Conservation (phyloP, 2,113 vertebrate species). For the Chlamydotis undulata region DNA sequence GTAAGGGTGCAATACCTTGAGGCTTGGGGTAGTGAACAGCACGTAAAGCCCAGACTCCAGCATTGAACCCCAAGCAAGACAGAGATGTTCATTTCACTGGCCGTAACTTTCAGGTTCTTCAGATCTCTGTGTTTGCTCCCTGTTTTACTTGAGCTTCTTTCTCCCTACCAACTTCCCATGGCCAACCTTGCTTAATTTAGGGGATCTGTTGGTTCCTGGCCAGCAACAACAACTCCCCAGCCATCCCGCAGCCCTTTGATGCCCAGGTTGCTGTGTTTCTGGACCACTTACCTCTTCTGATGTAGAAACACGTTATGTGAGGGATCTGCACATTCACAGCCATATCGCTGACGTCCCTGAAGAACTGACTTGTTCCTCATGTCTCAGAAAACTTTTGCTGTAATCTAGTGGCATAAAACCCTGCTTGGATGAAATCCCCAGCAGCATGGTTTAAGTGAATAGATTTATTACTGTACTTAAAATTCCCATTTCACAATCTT, state of each 20-base stretch:
- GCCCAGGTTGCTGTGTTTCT: neutral
- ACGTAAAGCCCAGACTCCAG: accelerated
- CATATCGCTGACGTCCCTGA: neutral
- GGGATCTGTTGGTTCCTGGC: neutral
- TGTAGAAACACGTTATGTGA: neutral
- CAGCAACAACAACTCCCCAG: neutral
- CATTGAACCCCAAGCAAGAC: neutral
- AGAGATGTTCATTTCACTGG: neutral
- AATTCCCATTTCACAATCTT: neutral
- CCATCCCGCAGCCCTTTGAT: neutral
- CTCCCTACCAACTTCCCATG: neutral
- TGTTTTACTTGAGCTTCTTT: neutral
- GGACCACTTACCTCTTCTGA: neutral
- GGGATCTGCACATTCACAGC: neutral
- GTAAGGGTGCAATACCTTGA: neutral
- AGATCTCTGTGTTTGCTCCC: neutral
- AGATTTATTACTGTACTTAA: neutral
- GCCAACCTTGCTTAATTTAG: neutral
- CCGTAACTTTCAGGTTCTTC: neutral
- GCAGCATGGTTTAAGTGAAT: neutral
- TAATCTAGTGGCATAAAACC: neutral
- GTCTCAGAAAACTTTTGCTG: neutral
- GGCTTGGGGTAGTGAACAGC: neutral
- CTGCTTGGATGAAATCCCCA: neutral
- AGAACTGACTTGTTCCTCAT: neutral